These are phyloP conservation scores for Linnaemya tessellans DNA, from an alignment of 2,888 invertebrate genomes.

Conservation along the genomic window DNA sequence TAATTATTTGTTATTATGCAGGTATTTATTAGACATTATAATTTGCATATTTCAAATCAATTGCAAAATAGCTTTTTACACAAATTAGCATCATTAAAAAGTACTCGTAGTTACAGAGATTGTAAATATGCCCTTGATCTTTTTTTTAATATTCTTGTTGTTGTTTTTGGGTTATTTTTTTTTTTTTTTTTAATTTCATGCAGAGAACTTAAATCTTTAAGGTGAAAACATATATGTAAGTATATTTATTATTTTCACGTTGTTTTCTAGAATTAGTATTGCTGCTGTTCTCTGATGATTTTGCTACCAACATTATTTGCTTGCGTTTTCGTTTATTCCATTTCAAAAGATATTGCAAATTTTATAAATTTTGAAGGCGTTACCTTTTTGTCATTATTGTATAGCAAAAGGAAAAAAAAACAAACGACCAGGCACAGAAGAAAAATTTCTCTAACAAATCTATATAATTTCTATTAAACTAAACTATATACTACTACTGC, in stretches of 20 bases:
- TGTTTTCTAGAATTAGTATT: conserved; percentile 2
- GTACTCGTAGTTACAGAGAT: too few species aligned
- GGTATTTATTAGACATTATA: neutral
- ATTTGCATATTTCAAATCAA: neutral
- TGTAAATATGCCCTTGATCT: conserved; percentile 23
- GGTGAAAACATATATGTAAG: neutral
- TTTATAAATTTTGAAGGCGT: conserved; percentile 80
- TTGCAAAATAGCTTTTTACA: neutral
- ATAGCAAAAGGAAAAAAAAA: conserved; percentile 51
- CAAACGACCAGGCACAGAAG: conserved; percentile 47
- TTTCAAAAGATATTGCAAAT: conserved; percentile 73
- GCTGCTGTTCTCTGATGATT: neutral
- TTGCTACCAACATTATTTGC: conserved; percentile 30
- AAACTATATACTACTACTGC: conserved; percentile 34
- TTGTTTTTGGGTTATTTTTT: too few species aligned
- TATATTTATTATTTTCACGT: neutral
- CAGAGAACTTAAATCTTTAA: conserved; percentile 1
- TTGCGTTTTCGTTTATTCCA: conserved; percentile 60
- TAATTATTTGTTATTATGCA: neutral
- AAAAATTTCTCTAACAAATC: conserved; percentile 67
- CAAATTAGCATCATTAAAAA: conserved; percentile 1
- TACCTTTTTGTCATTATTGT: conserved; percentile 77
- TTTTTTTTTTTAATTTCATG: neutral
- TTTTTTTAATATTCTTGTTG: too few species aligned
- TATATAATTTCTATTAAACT: conserved; percentile 55